These are phyloP conservation scores for Macrochelys suwanniensis DNA, from an alignment of 2,797 vertebrate genomes.

Conservation along the genomic window DNA sequence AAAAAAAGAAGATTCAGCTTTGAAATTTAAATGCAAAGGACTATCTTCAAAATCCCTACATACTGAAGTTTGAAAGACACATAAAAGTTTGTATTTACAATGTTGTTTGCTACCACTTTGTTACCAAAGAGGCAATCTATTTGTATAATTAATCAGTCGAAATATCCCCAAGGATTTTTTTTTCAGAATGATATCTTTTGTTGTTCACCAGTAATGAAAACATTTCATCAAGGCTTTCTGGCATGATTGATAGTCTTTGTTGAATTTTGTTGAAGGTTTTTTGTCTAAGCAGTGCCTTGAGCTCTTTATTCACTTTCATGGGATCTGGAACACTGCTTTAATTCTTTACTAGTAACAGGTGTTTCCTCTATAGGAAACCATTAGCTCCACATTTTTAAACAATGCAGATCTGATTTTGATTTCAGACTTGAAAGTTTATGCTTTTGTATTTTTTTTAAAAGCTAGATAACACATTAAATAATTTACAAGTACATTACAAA, in stretches of 20 bases:
- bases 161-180: slow-evolving; percentile 51
- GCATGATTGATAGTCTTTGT: slow-evolving; percentile 65
- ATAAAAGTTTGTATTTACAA: slow-evolving; percentile 51
- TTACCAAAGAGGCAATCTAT: slow-evolving; percentile 64
- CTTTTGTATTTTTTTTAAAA: not conserved
- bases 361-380: slow-evolving; percentile 62
- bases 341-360: slow-evolving; percentile 68
- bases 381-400: slow-evolving; percentile 66
- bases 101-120: slow-evolving; percentile 49
- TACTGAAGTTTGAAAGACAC: slow-evolving; percentile 42
- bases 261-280: slow-evolving; percentile 64
- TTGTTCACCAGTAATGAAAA: slow-evolving; percentile 70
- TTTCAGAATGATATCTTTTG: slow-evolving; percentile 50
- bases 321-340: slow-evolving; percentile 56
- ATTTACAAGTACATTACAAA: slow-evolving; percentile 28
- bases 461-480: slow-evolving; percentile 29
- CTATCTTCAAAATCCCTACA: not conserved
- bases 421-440: slow-evolving; percentile 22
- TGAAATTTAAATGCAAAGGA: slow-evolving; percentile 59
- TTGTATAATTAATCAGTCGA: slow-evolving; percentile 77
- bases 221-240: slow-evolving; percentile 57
- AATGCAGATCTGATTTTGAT: slow-evolving; percentile 62
- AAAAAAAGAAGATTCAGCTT: slow-evolving; percentile 16
- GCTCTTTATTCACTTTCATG: slow-evolving; percentile 68
- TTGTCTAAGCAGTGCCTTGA: slow-evolving; percentile 68